phyloP scores from a whole-genome alignment of 2,113 vertebrate species.

The Rallus limicola region DNA sequence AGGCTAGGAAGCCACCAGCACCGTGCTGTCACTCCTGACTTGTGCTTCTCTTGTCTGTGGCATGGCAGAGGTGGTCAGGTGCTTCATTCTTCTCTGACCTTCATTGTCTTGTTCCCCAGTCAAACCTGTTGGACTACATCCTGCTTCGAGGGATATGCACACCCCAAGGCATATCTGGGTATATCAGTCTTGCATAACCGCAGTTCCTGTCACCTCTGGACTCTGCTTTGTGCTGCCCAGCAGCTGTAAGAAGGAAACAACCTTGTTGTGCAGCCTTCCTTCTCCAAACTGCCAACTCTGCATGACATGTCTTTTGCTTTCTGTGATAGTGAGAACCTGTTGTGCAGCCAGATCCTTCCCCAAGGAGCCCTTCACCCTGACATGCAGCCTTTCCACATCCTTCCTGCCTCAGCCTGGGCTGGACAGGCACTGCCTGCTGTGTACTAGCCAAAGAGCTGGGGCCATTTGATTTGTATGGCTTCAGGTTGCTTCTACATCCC shows the following conservation, averaged over 20 bases:
- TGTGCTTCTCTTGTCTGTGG: background rate
- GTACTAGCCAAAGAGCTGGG: background rate
- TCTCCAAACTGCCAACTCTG: background rate
- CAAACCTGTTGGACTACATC: background rate
- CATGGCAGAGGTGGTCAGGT: background rate
- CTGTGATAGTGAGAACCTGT: background rate
- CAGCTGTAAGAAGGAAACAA: background rate
- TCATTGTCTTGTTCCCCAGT: background rate
- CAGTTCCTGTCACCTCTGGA: background rate
- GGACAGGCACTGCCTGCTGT: background rate
- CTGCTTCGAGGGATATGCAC: background rate
- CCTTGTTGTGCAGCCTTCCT: background rate
- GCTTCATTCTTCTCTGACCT: background rate
- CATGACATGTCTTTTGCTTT: background rate
- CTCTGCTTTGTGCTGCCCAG: background rate
- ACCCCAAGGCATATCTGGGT: background rate
- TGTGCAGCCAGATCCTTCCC: background rate
- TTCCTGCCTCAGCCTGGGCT: background rate
- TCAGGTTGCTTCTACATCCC: background rate
- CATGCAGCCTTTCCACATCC: background rate
- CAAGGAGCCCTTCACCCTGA: background rate
- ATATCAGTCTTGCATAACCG: background rate
- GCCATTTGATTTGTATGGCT: background rate
- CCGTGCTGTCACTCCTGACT: background rate
- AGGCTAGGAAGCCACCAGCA: background rate